Evolutionary conservation across 2,888 invertebrate genomes (phyloP), one percentile per base, ranked within the genome.

Genomic region (Dusona sp.): DNA sequence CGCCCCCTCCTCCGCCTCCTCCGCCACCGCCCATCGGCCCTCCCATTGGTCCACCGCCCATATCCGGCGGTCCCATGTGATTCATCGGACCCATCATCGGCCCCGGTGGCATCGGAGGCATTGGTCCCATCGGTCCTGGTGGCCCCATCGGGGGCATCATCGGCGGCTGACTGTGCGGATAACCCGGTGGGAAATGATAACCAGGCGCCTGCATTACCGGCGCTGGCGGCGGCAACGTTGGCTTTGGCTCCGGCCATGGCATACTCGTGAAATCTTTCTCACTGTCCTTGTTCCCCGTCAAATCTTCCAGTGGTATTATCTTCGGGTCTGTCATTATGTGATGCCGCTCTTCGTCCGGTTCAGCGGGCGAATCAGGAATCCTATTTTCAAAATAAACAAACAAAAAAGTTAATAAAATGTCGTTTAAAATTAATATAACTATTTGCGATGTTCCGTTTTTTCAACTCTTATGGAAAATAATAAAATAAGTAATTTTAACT

Each of bases 261-360:
- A 97, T 96, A 79, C 95, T 95, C 83, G 97, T 96, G 91, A 97
- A 97, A 93, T 98, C 98, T 91, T 97, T 97, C 25, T 97, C 95
- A 88, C 96, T 97, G 91, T 98, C 98, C 86, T 97, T 97, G 93
- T 97, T 97, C 9, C 98, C 98, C 0, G 97, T 97, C 7, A 97
- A 96, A 95, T 99, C 99, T 88, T 98, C 98, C 79, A 98, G 94
- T 0, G 99, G 99, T 94, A 99, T 98, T 25, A 96, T 95, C 86
- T 97, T 96, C 0, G 98, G 97, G 92, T 98, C 98, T 3, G 96
- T 95, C 88, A 96, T 96, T 57, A 96, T 95, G 45, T 95, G 95
- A 90, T 97, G 97, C 25, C 96, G 96, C 94, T 98, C 98, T 80
- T 96, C 95, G 90, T 99, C 98, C 1, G 99, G 98, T 94, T 99